These are phyloP conservation scores for Chiloscyllium plagiosum DNA, from an alignment of 2,113 vertebrate species.

Conservation along the genomic window DNA sequence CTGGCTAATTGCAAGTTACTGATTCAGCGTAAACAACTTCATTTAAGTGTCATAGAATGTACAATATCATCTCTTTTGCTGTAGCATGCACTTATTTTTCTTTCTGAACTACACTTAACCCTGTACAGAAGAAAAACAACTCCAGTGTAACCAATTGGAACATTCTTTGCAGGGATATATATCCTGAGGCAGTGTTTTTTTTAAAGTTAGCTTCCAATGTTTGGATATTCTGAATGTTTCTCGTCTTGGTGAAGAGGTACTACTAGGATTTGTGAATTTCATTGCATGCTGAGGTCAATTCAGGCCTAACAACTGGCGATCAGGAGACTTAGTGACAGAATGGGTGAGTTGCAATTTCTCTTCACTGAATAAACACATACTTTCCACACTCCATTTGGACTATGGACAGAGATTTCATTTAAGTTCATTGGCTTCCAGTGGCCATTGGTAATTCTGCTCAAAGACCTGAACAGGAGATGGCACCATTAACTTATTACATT, in stretches of 20 bases:
- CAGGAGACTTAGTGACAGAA: neutral
- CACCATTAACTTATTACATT: neutral
- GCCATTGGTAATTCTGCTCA: neutral
- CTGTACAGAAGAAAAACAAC: neutral
- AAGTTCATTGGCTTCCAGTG: neutral
- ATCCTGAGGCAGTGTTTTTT: neutral
- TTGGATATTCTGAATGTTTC: conserved; percentile 9
- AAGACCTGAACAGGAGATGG: neutral
- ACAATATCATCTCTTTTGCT: conserved; percentile 5
- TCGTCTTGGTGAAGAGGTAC: neutral
- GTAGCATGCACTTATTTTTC: neutral
- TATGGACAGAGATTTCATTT: neutral
- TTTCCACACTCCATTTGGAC: neutral
- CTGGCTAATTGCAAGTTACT: conserved; percentile 27
- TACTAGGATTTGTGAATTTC: neutral
- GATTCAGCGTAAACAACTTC: conserved; percentile 18
- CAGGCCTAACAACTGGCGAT: neutral
- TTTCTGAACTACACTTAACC: conserved; percentile 11
- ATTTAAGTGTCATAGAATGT: conserved; percentile 1
- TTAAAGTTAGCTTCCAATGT: neutral
- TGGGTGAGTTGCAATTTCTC: neutral
- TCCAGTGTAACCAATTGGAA: neutral
- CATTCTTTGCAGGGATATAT: neutral
- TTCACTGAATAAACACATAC: neutral
- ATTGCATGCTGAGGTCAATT: neutral